These are phyloP conservation scores for Ophion costatus DNA, from an alignment of 2,888 invertebrate species.

Conservation along the genomic window DNA sequence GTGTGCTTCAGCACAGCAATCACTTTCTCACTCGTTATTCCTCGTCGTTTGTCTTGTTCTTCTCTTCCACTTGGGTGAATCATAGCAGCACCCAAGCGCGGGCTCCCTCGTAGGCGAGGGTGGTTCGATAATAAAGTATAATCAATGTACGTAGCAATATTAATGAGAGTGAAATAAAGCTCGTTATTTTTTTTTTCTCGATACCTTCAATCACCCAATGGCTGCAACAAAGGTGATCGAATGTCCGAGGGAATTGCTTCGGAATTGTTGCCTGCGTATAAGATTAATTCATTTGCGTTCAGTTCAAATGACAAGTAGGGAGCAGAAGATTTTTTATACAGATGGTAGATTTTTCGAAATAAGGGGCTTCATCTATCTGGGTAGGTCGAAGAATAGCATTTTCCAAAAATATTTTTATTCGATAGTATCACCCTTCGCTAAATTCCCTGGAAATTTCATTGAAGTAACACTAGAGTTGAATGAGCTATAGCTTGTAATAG, in stretches of 20 bases:
- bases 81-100: conserved; percentile 5
- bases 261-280: not conserved
- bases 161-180: conserved; percentile 71
- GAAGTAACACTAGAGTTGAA: no score
- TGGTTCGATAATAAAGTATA: conserved; percentile 16
- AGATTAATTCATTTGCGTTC: not conserved
- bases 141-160: conserved; percentile 71
- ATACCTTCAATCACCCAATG: not conserved
- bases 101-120: not conserved
- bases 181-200: conserved; percentile 20
- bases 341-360: no score
- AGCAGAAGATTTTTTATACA: not conserved
- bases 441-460: no score
- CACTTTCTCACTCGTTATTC: conserved; percentile 57
- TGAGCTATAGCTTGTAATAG: no score
- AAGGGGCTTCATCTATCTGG: no score
- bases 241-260: not conserved
- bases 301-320: no score
- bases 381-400: no score
- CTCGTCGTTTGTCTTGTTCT: conserved; percentile 47
- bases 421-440: no score
- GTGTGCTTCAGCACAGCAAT: conserved; percentile 47
- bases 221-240: not conserved
- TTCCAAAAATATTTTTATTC: no score
- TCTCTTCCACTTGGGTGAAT: conserved; percentile 46